Base-by-base conservation (phyloP, 1,140 invertebrate genomes). In the Drosophila punjabiensis region DNA sequence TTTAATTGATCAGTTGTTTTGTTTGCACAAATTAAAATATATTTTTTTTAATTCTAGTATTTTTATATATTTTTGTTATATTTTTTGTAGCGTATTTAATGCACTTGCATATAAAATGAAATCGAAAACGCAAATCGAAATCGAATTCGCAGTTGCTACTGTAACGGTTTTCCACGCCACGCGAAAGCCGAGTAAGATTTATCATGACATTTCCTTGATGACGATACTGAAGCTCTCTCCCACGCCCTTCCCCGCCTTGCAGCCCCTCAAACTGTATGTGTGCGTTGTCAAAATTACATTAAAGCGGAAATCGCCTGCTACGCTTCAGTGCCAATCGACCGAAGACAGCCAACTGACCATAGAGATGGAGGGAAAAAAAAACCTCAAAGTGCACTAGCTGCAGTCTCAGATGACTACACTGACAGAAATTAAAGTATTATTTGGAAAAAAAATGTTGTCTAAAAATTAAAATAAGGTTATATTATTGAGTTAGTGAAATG, bases 271-370 rank as follows among this genome's bases (percentile, higher is more conserved):
- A 32, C 47, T 30, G n/a, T 52, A 55, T 58, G 81, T 79, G 62
- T 81, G 71, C 76, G 65, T 88, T 88, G 85, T 88, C 84, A 89
- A 89, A 89, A 88, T 89, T 89, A 89, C 84, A 88, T 89, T 88
- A 79, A 88, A 88, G 84, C 84, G 84, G 84, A 88, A 88, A 88
- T 88, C 76, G 77, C 61, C 67, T 61, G 74, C 69, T 75, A 62
- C 67, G 81, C 81, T 82, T 81, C 85, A 89, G 79, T 85, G 78
- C 83, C 81, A 79, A 84, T 68, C 74, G 45, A 33, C 55, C 47
- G 68, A 71, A 71, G 68, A 48, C 73, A 81, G 66, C 62, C 30
- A 50, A 55, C 61, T 67, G 78, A 62, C 78, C 50, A 43, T 41
- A 41, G 63, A 67, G 50, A 37, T 63, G 58, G 11, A 45, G 20